Base-by-base conservation (phyloP, 2,113 vertebrate species). In the Hemichromis elongatus region DNA sequence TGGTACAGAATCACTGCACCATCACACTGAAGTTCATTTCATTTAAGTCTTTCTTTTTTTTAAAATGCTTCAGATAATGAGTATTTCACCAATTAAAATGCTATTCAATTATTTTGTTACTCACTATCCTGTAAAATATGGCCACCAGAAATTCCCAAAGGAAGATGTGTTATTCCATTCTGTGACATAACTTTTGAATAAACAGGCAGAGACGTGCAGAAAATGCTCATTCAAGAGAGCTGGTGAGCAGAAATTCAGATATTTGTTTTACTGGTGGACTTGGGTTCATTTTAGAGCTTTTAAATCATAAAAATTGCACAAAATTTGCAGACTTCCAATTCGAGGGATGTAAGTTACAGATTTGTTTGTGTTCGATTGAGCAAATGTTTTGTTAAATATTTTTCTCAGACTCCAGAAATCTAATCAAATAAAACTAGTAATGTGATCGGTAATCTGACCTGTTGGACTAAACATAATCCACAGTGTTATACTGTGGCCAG, bases 1-100 rank as follows among this genome's bases (percentile, higher is more conserved):
- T 40, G 99, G 99, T 99, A 97, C 47, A 9, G 56, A n/a, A 21
- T 18, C 8, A 37, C 13, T 2, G 2, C 66, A 14, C 3, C 1
- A 88, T 90, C 50, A 88, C 37, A 35, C 14, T 35, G 21, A 63
- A 19, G 24, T 21, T 21, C 35, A 50, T n/a, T 30, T 75, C n/a
- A 50, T 50, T 28, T 30, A 7, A 40, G 19, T 14, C 19, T 40
- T 21, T 40, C 61, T 40, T 14, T 14, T 66, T 40, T 21, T 5
- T 13, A 30, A 16, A 30, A 10, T 30, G 70, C 45, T 52, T 50
- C 45, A 75, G 1, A 19, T 52, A 50, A 52, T 1, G 45, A 33
- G 1, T n/a, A 33, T 75, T 33, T 33, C 70, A 52, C 45, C 70
- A 52, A 33, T 75, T 52, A 52, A 52, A 40, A 75, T 75, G 12